These are phyloP conservation scores for Sapayoa aenigma DNA, from an alignment of 2,113 vertebrate genomes.

Conservation along the genomic window DNA sequence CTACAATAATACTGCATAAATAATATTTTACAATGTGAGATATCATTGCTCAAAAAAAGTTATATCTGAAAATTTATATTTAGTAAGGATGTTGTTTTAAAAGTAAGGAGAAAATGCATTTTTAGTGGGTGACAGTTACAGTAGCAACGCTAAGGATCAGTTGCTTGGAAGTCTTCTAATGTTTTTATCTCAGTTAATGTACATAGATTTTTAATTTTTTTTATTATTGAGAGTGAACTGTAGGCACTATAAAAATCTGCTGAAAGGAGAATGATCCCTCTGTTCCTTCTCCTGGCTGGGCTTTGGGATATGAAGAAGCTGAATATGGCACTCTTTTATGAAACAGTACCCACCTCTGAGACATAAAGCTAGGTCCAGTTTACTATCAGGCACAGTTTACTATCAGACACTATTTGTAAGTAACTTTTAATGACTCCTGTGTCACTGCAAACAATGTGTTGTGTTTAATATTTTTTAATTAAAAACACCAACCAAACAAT, in stretches of 20 bases:
- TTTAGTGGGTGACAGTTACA: neutral
- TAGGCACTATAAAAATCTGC: neutral
- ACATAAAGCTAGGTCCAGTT: conserved; percentile 78
- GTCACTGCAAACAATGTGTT: neutral
- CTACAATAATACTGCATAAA: neutral
- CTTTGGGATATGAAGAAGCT: conserved; percentile 77
- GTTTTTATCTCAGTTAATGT: neutral
- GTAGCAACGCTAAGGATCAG: neutral
- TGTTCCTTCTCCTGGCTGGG: conserved; percentile 76
- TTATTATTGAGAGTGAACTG: neutral
- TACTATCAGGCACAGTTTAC: conserved; percentile 76
- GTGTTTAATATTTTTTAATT: neutral
- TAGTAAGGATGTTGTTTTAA: neutral
- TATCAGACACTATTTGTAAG: conserved; percentile 73
- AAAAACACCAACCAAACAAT: neutral
- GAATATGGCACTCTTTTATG: conserved; percentile 67
- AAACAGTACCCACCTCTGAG: conserved; percentile 63
- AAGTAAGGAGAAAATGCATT: neutral
- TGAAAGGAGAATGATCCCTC: conserved; percentile 70
- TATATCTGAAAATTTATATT: neutral
- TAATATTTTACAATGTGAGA: neutral
- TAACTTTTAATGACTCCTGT: neutral
- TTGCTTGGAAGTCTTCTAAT: neutral
- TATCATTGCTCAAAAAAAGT: neutral
- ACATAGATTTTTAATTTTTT: neutral